Evolutionary conservation across 2,797 vertebrate genomes (phyloP), one percentile per base, ranked within the genome.

Genomic region (Eospalax fontanierii): DNA sequence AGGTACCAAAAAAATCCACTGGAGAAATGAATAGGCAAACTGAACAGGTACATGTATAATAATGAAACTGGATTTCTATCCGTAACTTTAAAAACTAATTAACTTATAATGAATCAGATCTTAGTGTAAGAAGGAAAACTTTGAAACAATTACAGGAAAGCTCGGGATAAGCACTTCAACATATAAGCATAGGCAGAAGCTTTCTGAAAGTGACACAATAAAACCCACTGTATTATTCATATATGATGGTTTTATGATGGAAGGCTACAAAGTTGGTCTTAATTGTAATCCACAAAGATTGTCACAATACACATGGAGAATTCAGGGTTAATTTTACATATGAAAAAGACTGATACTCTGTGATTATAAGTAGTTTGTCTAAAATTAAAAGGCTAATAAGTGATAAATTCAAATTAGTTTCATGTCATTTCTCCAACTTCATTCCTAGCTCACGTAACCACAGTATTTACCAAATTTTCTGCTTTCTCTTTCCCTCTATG

Each of bases 281-380:
- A 73, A 91, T 30, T 86, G 74, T 50, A 93, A 38, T 86, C 87
- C 87, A 78, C n/a, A 66, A 82, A 46, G 38, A 86, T 83, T 63
- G 83, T 54, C 33, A 74, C 24, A 86, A 68, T 63, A 66, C 15
- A 71, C 33, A 78, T 11, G 22, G 61, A 40, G 89, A 87, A 83
- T 38, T 11, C 24, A 38, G 38, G 4, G 18, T 81, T 87, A 73
- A 75, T 66, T 87, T 87, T 87, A 59, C 15, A 65, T 78, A 75
- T 89, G 33, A 89, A 28, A 71, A n/a, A 94, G 83, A 89, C 26
- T 8, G 28, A 71, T 71, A 24, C 19, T 80, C 66, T 84, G 33
- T 76, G 63, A 70, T 9, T 74, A 24, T 57, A 61, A 86, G 35
- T 50, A 73, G 15, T 26, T 86, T 92, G 26, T 63, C 30, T 61